Conservation (phyloP, 2,797 vertebrate species). For the Ara ararauna region DNA sequence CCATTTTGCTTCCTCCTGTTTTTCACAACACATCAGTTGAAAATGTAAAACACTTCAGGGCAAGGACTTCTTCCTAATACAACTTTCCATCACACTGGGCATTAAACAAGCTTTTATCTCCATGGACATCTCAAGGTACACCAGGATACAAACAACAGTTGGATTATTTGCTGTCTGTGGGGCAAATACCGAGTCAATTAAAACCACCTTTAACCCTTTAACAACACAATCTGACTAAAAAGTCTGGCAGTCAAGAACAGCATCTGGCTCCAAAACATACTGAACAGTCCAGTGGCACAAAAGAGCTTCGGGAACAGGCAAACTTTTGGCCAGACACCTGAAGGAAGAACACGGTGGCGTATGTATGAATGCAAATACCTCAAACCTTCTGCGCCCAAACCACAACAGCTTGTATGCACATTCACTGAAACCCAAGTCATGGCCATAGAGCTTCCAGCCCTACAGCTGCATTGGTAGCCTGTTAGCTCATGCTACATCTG, state of each 20-base stretch:
- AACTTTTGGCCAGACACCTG: background rate
- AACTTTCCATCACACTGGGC: slow-evolving; percentile 5
- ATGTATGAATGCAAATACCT: background rate
- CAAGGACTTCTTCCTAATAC: slow-evolving; percentile 17
- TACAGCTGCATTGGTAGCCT: background rate
- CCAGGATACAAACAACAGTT: slow-evolving; percentile 8
- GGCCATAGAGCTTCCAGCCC: background rate
- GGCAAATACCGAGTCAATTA: slow-evolving; percentile 28
- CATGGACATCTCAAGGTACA: background rate
- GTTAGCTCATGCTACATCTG: background rate
- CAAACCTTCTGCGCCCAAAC: background rate
- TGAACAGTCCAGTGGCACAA: background rate
- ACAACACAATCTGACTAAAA: background rate
- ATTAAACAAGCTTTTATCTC: slow-evolving; percentile 45
- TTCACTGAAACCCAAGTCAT: background rate
- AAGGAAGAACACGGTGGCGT: background rate
- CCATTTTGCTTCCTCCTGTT: slow-evolving; percentile 32
- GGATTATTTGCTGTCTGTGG: background rate
- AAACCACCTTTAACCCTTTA: slow-evolving; percentile 5
- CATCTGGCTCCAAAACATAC: background rate
- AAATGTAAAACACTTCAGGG: slow-evolving; percentile 4
- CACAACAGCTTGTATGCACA: background rate
- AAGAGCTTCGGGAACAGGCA: background rate
- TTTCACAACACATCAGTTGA: background rate
- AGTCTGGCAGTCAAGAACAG: background rate